Percentiles rank a stretch among this genome's conserved stretches.
These are phyloP conservation scores for Lophotis ruficrista DNA, from an alignment of 2,113 vertebrate species.

Conservation along the genomic window DNA sequence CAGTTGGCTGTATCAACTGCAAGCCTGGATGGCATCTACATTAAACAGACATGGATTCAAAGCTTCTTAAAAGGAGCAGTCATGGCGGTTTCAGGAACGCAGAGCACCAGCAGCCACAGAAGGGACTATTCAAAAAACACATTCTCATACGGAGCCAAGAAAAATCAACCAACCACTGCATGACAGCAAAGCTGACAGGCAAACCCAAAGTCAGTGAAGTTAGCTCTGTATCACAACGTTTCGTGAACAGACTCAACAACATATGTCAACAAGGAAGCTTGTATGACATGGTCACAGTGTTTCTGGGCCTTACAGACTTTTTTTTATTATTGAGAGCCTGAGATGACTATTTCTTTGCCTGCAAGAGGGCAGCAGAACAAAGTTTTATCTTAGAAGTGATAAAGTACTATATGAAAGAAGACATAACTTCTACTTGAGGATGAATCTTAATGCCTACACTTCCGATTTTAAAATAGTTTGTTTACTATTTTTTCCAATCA, in stretches of 20 bases:
- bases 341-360: neutral
- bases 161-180: neutral
- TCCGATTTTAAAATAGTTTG: neutral
- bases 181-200: neutral
- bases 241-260: neutral
- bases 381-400: neutral
- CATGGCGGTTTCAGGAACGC: neutral
- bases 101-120: neutral
- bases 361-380: neutral
- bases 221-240: neutral
- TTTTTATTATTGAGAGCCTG: neutral
- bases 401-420: neutral
- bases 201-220: neutral
- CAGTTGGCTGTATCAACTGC: neutral
- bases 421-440: fast-evolving
- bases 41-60: neutral
- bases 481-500: neutral
- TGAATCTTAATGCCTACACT: neutral
- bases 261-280: neutral
- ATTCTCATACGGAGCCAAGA: neutral
- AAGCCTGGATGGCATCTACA: neutral
- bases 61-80: neutral
- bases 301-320: neutral
- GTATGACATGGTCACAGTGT: neutral
- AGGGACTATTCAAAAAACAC: neutral